phyloP scores from a whole-genome alignment of 2,797 vertebrate species.

The Aeoliscus strigatus region DNA sequence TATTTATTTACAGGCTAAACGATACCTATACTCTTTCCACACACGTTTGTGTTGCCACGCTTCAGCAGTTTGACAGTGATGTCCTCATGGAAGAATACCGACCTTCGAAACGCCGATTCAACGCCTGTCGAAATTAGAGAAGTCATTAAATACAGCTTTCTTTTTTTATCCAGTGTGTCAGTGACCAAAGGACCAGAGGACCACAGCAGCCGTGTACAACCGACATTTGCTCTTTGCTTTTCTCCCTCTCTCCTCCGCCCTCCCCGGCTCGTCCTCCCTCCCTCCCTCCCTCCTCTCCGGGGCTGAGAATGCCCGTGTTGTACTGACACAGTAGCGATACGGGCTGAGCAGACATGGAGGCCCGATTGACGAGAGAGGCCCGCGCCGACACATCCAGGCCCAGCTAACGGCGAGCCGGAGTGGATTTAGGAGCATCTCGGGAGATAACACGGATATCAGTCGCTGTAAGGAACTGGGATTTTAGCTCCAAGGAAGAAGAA shows the following conservation, averaged over 20 bases:
- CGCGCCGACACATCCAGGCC: conserved; percentile 73
- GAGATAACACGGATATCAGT: conserved; percentile 55
- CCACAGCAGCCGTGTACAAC: conserved; percentile 52
- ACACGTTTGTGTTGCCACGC: conserved; percentile 23
- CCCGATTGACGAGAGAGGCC: conserved; percentile 77
- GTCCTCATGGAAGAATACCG: conserved; percentile 30
- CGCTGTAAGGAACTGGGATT: conserved; percentile 53
- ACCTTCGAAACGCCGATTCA: neutral
- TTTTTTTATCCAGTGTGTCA: too few species aligned
- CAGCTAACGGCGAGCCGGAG: conserved; percentile 65
- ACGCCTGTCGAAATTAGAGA: conserved; percentile 12
- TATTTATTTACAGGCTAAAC: conserved; percentile 22
- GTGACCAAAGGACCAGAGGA: conserved; percentile 46
- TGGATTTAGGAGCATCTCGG: conserved; percentile 55
- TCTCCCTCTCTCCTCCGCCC: conserved; percentile 25
- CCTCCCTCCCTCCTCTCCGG: conserved; percentile 46
- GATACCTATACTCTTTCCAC: conserved; percentile 3
- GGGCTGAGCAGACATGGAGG: conserved; percentile 83
- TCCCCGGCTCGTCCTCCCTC: conserved; percentile 33
- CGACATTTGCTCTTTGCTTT: conserved; percentile 62
- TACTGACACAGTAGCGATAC: conserved; percentile 80
- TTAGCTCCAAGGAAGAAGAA: conserved; percentile 45
- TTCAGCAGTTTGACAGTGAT: neutral
- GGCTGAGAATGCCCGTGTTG: conserved; percentile 77
- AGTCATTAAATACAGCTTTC: conserved; percentile 27